These are phyloP conservation scores for Sinocyclocheilus rhinocerous DNA, from an alignment of 2,113 vertebrate species.

Conservation along the genomic window DNA sequence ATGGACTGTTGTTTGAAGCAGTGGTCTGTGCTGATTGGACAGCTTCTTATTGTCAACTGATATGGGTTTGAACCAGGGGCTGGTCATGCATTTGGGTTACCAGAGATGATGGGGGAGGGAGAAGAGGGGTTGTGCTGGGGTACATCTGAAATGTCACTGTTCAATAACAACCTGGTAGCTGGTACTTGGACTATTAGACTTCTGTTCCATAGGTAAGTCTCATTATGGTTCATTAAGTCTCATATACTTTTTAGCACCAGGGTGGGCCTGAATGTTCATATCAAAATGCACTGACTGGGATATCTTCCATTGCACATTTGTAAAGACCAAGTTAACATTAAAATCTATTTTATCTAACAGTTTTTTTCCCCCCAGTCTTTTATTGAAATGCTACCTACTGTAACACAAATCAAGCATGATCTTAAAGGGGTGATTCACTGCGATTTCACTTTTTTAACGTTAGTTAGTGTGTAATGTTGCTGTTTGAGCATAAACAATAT, in stretches of 20 bases:
- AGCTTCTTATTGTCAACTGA: slow-evolving; percentile 61
- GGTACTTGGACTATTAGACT: background rate
- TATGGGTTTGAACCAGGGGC: slow-evolving; percentile 50
- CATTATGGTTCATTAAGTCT: background rate
- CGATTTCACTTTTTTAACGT: no score
- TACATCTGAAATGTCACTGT: background rate
- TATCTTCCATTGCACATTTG: background rate
- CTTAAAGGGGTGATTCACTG: no score
- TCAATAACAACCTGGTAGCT: slow-evolving; percentile 15
- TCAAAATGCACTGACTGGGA: background rate
- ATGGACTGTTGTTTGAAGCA: slow-evolving; percentile 56
- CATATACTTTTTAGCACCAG: background rate
- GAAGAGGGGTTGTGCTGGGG: slow-evolving; percentile 23
- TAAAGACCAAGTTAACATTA: background rate
- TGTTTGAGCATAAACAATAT: no score
- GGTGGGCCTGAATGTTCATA: background rate
- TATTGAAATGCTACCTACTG: background rate
- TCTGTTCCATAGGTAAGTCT: slow-evolving; percentile 50
- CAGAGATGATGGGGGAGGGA: slow-evolving; percentile 18
- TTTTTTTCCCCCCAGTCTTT: background rate
- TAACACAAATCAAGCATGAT: background rate
- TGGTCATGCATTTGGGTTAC: slow-evolving; percentile 51
- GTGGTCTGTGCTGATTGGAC: slow-evolving; percentile 38
- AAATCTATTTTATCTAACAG: background rate
- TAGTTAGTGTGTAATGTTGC: no score